Evolutionary conservation across 2,113 vertebrate species (phyloP), one percentile per base, ranked within the genome.

Genomic region (Neolamprologus hecqui): DNA sequence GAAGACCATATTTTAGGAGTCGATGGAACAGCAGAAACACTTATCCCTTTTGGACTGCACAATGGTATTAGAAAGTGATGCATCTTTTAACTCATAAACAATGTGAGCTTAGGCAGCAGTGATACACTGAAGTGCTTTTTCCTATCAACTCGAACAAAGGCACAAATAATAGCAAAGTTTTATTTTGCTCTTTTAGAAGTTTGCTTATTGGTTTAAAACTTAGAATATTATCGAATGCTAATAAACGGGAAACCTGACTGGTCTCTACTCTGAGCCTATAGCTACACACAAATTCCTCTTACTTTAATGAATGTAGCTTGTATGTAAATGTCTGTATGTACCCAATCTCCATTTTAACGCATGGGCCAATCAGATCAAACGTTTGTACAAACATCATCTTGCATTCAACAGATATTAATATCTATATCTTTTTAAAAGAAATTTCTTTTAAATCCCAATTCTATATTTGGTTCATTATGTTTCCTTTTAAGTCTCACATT

Each of bases 21-120:
- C 2, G 12, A 70, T 15, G 13, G 65, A 70, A 70, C 37, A 70
- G n/a, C 65, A 70, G 37, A 70, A 70, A 70, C 65, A 42, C 12
- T 42, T 40, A 70, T 70, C 65, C 35, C 37, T 70, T 42, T 70
- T 70, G 37, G 65, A 70, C n/a, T 42, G n/a, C 21, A 70, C 37
- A 70, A 42, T 26, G n/a, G 37, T 42, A 2, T 70, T 70, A 70
- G 1, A 42, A 42, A 42, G 37, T 70, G 65, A 70, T 45, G 37
- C 19, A 42, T 42, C 65, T 70, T 42, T 70, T 70, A 42, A 70
- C 12, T 70, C 65, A 42, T 70, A 42, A 42, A 70, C 37, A 42
- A 70, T 70, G 2, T 42, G 65, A 42, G 35, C 6, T 9, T 40
- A 70, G 35, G 37, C 35, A 70, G 37, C 35, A 42, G 65, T 42